Evolutionary conservation across 2,888 invertebrate genomes (phyloP).

Genomic region (Euzetes globulus): DNA sequence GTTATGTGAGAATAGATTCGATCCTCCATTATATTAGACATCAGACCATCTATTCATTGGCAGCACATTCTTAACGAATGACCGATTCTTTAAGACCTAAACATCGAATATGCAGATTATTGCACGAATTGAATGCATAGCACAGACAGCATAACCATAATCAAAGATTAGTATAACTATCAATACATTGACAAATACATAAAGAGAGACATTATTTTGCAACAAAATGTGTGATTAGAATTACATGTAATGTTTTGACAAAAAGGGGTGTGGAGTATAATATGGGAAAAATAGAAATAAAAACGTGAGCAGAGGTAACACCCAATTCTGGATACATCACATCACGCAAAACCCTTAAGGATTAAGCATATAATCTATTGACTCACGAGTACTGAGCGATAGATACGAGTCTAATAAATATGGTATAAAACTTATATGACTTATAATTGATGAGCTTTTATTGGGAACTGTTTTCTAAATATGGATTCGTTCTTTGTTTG

Average conservation of each 20-base stretch:
- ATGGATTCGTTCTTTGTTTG: not conserved
- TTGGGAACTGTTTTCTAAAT: not conserved
- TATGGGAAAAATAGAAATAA: conserved; percentile 12
- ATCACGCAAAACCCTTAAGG: conserved; percentile 26
- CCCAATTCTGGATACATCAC: conserved; percentile 21
- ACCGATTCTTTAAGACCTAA: not conserved
- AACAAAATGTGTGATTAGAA: conserved; percentile 14
- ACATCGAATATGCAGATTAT: not conserved
- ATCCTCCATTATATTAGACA: not conserved
- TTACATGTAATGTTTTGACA: conserved; percentile 11
- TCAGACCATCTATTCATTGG: not conserved
- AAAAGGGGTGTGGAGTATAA: conserved; percentile 22
- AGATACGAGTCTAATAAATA: conserved; percentile 18
- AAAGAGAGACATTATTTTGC: not conserved
- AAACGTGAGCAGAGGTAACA: conserved; percentile 25
- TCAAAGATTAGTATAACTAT: too few relatives aligned
- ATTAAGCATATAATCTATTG: conserved; percentile 26
- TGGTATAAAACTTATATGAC: conserved; percentile 14
- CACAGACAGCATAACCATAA: not conserved
- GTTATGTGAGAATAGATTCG: not conserved
- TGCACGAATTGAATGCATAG: not conserved
- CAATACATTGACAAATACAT: not conserved
- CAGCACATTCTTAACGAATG: not conserved
- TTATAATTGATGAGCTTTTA: conserved; percentile 25
- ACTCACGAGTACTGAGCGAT: conserved; percentile 17